Evolutionary conservation across 2,113 vertebrate species (phyloP).

Genomic region (Xenopus borealis): DNA sequence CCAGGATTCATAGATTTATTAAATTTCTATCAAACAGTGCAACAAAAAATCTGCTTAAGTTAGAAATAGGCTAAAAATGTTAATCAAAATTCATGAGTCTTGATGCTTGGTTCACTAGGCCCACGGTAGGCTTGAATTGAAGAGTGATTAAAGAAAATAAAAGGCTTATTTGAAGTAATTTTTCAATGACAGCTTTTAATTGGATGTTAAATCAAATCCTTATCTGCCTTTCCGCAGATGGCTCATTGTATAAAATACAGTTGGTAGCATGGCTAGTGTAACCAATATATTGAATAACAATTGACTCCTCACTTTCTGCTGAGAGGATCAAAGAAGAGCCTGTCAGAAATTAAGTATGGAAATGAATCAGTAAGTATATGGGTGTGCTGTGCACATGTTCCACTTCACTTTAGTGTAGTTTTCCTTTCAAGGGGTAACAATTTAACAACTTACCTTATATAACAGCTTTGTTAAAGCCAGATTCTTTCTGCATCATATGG

Average conservation of each 20-base stretch:
- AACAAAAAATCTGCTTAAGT: conserved; percentile 86
- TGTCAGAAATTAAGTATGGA: conserved; percentile 77
- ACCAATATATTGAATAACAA: conserved; percentile 81
- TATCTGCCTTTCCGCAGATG: conserved; percentile 97
- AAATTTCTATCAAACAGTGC: conserved; percentile 95
- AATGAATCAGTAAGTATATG: conserved; percentile 71
- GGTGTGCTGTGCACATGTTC: conserved; percentile 61
- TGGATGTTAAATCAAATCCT: conserved; percentile 99
- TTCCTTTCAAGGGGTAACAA: conserved; percentile 61
- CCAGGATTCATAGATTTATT: conserved; percentile 95
- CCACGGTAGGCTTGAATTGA: conserved; percentile 85
- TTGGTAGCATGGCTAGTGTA: conserved; percentile 78
- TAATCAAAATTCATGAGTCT: conserved; percentile 89
- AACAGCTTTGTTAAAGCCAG: conserved; percentile 7
- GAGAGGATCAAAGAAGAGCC: conserved; percentile 60
- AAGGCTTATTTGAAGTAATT: conserved; percentile 98
- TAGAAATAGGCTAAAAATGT: conserved; percentile 83
- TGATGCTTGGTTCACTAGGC: conserved; percentile 79
- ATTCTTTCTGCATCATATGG: background rate
- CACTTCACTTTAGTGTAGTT: conserved; percentile 52
- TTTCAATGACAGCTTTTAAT: conserved; percentile 99
- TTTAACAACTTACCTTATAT: conserved; percentile 57
- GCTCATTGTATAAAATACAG: conserved; percentile 81
- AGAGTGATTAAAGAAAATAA: conserved; percentile 94
- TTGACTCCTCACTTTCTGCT: conserved; percentile 71